phyloP scores from a whole-genome alignment of 2,888 invertebrate genomes.

The Drosophila kambysellisi region DNA sequence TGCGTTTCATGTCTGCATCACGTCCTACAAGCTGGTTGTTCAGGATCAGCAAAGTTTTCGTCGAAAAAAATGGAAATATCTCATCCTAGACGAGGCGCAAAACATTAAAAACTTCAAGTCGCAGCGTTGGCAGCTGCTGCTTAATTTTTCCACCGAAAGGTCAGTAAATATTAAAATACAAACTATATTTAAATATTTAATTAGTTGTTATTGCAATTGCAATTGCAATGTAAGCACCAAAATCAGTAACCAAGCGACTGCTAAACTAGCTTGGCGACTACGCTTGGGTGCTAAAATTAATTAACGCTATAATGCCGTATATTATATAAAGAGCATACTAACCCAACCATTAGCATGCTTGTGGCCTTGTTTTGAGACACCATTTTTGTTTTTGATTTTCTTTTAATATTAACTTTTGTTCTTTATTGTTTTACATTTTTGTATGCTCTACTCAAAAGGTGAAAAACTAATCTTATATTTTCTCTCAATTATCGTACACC shows the following conservation, averaged over 20 bases:
- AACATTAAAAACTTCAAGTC: constrained; percentile 99
- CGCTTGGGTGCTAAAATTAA: constrained; percentile 83
- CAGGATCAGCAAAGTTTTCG: constrained; percentile 99
- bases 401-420: neutral
- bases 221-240: constrained; percentile 46
- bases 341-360: constrained; percentile 64
- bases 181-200: neutral
- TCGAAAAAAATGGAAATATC: constrained; percentile 98
- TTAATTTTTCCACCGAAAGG: constrained; percentile 97
- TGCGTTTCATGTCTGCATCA: constrained; percentile 99
- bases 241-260: constrained; percentile 83
- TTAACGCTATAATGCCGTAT: constrained; percentile 69
- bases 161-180: constrained; percentile 83
- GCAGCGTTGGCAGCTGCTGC: constrained; percentile 98
- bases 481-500: neutral
- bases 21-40: constrained; percentile 98
- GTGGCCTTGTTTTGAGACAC: constrained; percentile 76
- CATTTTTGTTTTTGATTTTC: neutral
- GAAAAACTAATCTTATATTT: neutral
- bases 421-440: neutral
- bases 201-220: neutral
- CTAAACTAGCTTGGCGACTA: constrained; percentile 82
- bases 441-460: neutral
- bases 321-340: constrained; percentile 60
- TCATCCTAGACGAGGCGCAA: constrained; percentile 99